Conservation (phyloP, 2,113 vertebrate genomes). For the Myrmecobius fasciatus region DNA sequence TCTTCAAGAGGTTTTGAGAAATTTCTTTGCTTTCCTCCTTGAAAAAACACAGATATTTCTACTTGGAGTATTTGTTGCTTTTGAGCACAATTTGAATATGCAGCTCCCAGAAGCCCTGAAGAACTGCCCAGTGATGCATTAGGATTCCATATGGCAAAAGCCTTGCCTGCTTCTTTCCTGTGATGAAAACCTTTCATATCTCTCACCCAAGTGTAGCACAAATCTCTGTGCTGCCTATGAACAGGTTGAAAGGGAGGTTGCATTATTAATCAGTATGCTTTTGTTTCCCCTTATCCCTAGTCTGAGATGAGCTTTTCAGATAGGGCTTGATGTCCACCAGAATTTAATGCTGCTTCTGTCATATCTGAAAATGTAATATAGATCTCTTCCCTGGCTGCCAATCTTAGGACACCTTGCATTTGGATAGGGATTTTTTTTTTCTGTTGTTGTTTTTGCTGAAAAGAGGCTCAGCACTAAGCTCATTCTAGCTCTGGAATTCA, state of each 20-base stretch:
- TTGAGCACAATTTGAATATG: neutral
- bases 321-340: conserved; percentile 54
- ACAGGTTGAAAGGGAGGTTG: conserved; percentile 51
- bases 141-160: conserved; percentile 20
- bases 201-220: conserved; percentile 42
- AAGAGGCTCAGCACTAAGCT: neutral
- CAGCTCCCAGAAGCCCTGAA: neutral
- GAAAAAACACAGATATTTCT: conserved; percentile 39
- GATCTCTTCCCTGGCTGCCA: conserved; percentile 47
- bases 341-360: conserved; percentile 60
- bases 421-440: conserved; percentile 52
- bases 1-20: neutral
- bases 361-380: conserved; percentile 57
- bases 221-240: conserved; percentile 51
- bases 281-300: conserved; percentile 64
- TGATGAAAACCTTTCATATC: conserved; percentile 57
- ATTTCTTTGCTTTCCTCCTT: conserved; percentile 18
- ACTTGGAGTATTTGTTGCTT: neutral
- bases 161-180: conserved; percentile 64
- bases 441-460: conserved; percentile 10
- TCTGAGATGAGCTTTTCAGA: conserved; percentile 64
- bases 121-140: conserved; percentile 47
- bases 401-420: conserved; percentile 62
- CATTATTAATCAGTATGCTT: conserved; percentile 60
- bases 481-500: neutral